These are phyloP conservation scores for Cottoperca gobio DNA, from an alignment of 2,797 vertebrate genomes.

Conservation along the genomic window DNA sequence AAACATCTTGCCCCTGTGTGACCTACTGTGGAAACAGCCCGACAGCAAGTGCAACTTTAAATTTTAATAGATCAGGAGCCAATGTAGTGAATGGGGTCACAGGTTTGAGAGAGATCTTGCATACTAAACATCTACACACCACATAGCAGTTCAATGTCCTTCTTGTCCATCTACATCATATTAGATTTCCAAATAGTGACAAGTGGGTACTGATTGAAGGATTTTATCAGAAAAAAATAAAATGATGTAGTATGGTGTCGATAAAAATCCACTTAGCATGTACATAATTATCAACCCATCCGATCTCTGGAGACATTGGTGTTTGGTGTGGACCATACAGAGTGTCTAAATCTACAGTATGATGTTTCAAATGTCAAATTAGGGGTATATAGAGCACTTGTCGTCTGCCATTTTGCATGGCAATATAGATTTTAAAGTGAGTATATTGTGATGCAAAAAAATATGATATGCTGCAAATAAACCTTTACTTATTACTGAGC, in stretches of 20 bases:
- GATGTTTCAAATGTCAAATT: neutral
- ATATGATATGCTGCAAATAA: neutral
- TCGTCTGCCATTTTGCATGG: neutral
- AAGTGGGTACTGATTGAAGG: neutral
- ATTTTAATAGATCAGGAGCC: slow-evolving; percentile 57
- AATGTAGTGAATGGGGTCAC: slow-evolving; percentile 37
- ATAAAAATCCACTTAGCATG: neutral
- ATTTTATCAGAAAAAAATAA: neutral
- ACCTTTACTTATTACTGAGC: neutral
- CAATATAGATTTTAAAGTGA: neutral
- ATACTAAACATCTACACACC: slow-evolving; percentile 34
- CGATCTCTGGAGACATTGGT: neutral
- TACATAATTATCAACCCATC: neutral
- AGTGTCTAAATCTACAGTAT: neutral
- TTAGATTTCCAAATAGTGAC: neutral
- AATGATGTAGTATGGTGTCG: neutral
- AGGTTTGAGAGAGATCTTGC: slow-evolving; percentile 8
- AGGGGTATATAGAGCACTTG: neutral
- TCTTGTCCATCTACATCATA: neutral
- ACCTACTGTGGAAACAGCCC: slow-evolving; percentile 34
- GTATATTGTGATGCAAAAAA: neutral
- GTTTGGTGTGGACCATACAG: neutral
- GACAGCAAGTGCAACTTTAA: slow-evolving; percentile 51
- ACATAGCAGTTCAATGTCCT: neutral
- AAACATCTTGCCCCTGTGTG: slow-evolving; percentile 31